Base-by-base conservation (phyloP, 2,888 invertebrate species). In the Heterodera filipjevi region DNA sequence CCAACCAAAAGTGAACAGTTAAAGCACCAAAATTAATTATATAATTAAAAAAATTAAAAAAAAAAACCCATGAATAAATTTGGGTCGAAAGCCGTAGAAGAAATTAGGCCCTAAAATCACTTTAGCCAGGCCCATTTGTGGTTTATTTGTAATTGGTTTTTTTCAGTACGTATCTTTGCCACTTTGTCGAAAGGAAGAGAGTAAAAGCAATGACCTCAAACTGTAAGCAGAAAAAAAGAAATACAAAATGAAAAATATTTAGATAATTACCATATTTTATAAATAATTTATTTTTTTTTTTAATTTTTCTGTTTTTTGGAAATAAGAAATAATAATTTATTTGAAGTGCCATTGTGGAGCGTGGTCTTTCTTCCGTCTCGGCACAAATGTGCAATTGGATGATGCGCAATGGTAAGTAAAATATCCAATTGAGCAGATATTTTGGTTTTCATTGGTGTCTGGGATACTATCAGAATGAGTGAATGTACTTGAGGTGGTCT, bases 91-190 rank as follows among this genome's bases (percentile, higher is more conserved):
- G n/a, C n/a, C n/a, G n/a, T n/a, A n/a, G n/a, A n/a, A n/a, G n/a
- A n/a, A n/a, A n/a, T n/a, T n/a, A n/a, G n/a, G n/a, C n/a, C n/a
- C n/a, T n/a, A n/a, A n/a, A n/a, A n/a, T n/a, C n/a, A n/a, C n/a
- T n/a, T n/a, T n/a, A n/a, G n/a, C n/a, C n/a, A n/a, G n/a, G n/a
- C n/a, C n/a, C n/a, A n/a, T n/a, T n/a, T n/a, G n/a, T n/a, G n/a
- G 71, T 33, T 79, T 79, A 66, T 32, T 35, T 22, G 39, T 35
- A 70, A n/a, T n/a, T 70, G 19, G 39, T 33, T 35, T 33, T 76
- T 12, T 78, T 66, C 46, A 84, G 84, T 83, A 76, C 59, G 84
- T 83, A 44, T 85, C 81, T 22, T 35, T 83, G 27, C 74, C 84
- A 30, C 35, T 71, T 35, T 83, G 84, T 44, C 80, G 84, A 19